Evolutionary conservation across 1,140 invertebrate genomes (phyloP), one percentile per base, ranked within the genome.

Genomic region (Drosophila busckii): DNA sequence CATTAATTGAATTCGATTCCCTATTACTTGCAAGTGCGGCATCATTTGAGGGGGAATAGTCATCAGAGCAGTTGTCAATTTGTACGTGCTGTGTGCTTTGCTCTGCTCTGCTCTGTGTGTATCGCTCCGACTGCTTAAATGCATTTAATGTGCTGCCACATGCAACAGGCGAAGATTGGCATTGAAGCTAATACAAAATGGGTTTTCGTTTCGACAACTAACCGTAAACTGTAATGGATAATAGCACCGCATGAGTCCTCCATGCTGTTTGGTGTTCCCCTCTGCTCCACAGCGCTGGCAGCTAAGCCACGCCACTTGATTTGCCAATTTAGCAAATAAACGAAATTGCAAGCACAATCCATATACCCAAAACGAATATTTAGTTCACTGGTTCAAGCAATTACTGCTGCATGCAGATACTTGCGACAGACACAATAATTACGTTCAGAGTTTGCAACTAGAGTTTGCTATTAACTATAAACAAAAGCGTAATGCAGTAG

Each of bases 321-420:
- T 75, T 73, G 63, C 37, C 69, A 73, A 73, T 68, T 73, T 64
- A 49, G 23, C 59, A 58, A 68, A 64, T 40, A 63, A 75, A 73
- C 66, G 22, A 41, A 44, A 44, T 31, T 28, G 37, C 38, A 22
- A 15, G 15, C 38, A 38, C 10, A 23, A 31, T 41, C 29, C 54
- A n/a, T n/a, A n/a, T n/a, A n/a, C n/a, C n/a, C n/a, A n/a, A n/a
- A n/a, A 48, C 26, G 56, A 54, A 45, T 29, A 48, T 63, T 50
- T 48, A 70, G 56, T 32, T 63, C 50, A 68, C 12, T 68, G 58
- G 37, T 8, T 45, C 56, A 44, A 41, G 54, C 50, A 60, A 60
- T 54, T 54, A 53, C 56, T n/a, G n/a, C n/a, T n/a, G n/a, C n/a
- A n/a, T n/a, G n/a, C n/a, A n/a, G n/a, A n/a, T n/a, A n/a, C n/a